Conservation (phyloP, 2,113 vertebrate genomes). For the Chrysemys picta region DNA sequence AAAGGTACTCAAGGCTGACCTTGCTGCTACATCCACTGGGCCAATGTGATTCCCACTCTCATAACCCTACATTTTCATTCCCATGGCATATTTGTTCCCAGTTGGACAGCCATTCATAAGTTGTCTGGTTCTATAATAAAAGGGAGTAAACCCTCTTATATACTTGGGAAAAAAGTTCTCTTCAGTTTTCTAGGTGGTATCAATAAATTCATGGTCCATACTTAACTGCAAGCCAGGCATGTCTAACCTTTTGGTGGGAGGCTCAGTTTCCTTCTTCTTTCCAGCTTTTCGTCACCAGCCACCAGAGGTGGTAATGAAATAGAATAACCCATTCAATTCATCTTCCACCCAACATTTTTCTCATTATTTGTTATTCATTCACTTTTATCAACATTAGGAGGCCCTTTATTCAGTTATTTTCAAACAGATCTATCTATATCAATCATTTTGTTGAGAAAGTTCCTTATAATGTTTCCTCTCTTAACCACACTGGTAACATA, state of each 20-base stretch:
- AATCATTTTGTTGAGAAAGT: slow-evolving; percentile 7
- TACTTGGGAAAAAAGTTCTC: neutral
- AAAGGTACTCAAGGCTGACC: neutral
- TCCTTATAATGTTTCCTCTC: slow-evolving; percentile 27
- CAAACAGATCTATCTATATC: neutral
- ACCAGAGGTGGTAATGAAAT: neutral
- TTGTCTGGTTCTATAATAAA: neutral
- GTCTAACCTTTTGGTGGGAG: neutral
- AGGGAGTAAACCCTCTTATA: neutral
- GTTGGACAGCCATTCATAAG: neutral
- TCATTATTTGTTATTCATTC: slow-evolving; percentile 14
- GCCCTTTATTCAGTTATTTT: slow-evolving; percentile 5
- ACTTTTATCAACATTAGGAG: neutral
- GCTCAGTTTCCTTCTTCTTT: neutral
- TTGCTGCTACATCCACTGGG: neutral
- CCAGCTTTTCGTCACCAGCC: neutral
- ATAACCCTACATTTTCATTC: neutral
- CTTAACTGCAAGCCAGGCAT: neutral
- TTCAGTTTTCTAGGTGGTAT: neutral
- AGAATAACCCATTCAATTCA: neutral
- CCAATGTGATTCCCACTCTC: neutral
- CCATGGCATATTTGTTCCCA: neutral
- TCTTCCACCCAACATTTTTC: neutral
- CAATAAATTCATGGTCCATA: neutral
- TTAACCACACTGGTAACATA: neutral